A percentile compares a stretch with the other conserved stretches of the same genome.
Conservation (phyloP, 2,113 vertebrate genomes). For the Cololabis saira region DNA sequence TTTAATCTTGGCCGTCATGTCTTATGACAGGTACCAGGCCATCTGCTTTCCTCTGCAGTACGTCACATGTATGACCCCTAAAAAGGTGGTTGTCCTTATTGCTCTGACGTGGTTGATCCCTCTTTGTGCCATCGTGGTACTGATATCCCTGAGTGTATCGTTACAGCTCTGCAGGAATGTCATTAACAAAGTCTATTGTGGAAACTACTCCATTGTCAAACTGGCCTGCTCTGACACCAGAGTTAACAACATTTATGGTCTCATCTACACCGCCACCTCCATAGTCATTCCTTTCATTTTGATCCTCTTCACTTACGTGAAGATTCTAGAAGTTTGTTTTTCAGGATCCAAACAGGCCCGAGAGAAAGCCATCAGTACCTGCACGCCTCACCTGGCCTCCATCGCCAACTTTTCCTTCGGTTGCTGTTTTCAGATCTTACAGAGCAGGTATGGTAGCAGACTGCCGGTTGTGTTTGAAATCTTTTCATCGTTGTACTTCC, state of each 20-base stretch:
- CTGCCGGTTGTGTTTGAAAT: neutral
- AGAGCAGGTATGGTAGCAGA: slow-evolving; percentile 33
- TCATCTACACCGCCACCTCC: neutral
- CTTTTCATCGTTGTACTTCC: slow-evolving; percentile 26
- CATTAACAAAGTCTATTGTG: slow-evolving; percentile 59
- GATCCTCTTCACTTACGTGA: slow-evolving; percentile 27
- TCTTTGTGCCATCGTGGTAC: neutral
- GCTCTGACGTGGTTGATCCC: slow-evolving; percentile 1
- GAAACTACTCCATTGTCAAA: slow-evolving; percentile 61
- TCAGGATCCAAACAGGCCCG: slow-evolving; percentile 23
- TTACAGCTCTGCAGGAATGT: slow-evolving; percentile 14
- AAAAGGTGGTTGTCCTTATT: neutral
- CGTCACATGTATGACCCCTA: slow-evolving; percentile 53
- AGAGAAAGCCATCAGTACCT: slow-evolving; percentile 44
- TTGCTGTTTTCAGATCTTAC: slow-evolving; percentile 15
- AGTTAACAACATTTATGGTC: slow-evolving; percentile 55
- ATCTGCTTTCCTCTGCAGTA: slow-evolving; percentile 76
- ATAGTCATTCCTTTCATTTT: neutral
- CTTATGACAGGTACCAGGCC: slow-evolving; percentile 75
- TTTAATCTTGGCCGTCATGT: slow-evolving; percentile 62
- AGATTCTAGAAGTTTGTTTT: slow-evolving; percentile 37
- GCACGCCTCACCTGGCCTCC: slow-evolving; percentile 41
- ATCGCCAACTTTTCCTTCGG: slow-evolving; percentile 39
- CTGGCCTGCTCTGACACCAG: slow-evolving; percentile 59
- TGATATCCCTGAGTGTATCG: neutral